Percentiles rank a stretch among this genome's conserved stretches.
Conservation (phyloP, 2,888 invertebrate species). For the Brachyptera risi region DNA sequence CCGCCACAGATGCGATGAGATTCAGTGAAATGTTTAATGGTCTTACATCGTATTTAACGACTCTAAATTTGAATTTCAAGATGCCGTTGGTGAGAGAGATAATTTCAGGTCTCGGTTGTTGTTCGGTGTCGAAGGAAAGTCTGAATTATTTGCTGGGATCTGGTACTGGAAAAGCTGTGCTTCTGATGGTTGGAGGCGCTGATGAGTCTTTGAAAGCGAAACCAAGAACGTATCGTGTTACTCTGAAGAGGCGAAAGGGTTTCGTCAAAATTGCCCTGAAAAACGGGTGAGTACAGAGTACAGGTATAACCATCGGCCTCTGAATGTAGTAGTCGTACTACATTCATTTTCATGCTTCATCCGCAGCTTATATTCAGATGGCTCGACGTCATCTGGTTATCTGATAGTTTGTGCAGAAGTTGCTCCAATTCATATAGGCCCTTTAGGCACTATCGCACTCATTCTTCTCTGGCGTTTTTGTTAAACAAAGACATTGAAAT, state of each 20-base stretch:
- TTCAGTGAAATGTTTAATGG: conserved; percentile 57
- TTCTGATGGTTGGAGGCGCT: conserved; percentile 84
- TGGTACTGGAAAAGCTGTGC: conserved; percentile 69
- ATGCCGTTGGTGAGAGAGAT: conserved; percentile 71
- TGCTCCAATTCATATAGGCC: too few species aligned
- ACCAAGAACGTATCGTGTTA: conserved; percentile 68
- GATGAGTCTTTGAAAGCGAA: conserved; percentile 79
- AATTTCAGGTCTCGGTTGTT: conserved; percentile 50
- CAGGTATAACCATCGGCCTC: too few species aligned
- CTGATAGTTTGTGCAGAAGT: too few species aligned
- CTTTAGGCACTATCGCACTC: too few species aligned
- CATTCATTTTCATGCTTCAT: too few species aligned
- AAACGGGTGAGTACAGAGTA: conserved; percentile 67
- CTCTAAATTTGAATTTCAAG: conserved; percentile 67
- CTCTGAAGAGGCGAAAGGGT: conserved; percentile 74
- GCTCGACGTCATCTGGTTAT: too few species aligned
- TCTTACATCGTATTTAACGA: conserved; percentile 56
- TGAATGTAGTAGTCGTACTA: too few species aligned
- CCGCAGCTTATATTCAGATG: too few species aligned
- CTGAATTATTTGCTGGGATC: conserved; percentile 62
- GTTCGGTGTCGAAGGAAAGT: conserved; percentile 62
- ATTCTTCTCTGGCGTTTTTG: too few species aligned
- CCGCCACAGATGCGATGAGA: conserved; percentile 45
- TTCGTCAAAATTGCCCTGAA: conserved; percentile 69
- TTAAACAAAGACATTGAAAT: too few species aligned